Percentiles rank a stretch among this genome's conserved stretches.
phyloP scores from a whole-genome alignment of 1,140 invertebrate species.

The Hylaeus volcanicus region DNA sequence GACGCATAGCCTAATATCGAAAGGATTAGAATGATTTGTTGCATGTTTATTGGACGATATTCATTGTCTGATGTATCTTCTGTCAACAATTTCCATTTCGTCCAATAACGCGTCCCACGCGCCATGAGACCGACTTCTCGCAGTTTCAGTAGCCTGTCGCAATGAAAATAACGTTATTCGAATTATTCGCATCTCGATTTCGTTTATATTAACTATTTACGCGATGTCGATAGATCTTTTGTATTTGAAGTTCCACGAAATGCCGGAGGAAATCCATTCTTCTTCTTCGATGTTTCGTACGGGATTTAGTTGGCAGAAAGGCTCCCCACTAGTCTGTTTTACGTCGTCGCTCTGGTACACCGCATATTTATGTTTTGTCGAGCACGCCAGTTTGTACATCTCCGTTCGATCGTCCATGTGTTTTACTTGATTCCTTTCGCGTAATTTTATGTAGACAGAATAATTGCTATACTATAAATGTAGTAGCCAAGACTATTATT shows the following conservation, averaged over 20 bases:
- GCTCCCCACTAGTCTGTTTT: constrained; percentile 4
- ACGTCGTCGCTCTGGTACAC: constrained; percentile 34
- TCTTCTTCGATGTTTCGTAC: neutral
- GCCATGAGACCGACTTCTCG: too few species aligned
- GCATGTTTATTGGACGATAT: too few species aligned
- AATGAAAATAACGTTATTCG: too few species aligned
- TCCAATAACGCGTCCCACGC: too few species aligned
- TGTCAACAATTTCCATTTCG: too few species aligned
- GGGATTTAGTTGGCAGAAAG: constrained; percentile 39
- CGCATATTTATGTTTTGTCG: neutral
- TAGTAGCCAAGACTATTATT: too few species aligned
- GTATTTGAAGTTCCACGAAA: constrained; percentile 45
- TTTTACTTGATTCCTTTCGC: neutral
- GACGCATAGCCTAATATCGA: too few species aligned
- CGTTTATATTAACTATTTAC: constrained; percentile 37
- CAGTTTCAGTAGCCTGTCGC: too few species aligned
- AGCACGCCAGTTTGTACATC: constrained; percentile 45
- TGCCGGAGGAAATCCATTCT: constrained; percentile 38
- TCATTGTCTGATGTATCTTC: too few species aligned
- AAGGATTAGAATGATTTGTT: too few species aligned
- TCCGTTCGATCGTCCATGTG: neutral
- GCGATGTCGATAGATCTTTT: constrained; percentile 56
- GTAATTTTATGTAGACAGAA: neutral
- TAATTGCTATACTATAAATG: too few species aligned
- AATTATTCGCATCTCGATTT: neutral